These are phyloP conservation scores for Hemiprocne comata DNA, from an alignment of 2,113 vertebrate species.

Conservation along the genomic window DNA sequence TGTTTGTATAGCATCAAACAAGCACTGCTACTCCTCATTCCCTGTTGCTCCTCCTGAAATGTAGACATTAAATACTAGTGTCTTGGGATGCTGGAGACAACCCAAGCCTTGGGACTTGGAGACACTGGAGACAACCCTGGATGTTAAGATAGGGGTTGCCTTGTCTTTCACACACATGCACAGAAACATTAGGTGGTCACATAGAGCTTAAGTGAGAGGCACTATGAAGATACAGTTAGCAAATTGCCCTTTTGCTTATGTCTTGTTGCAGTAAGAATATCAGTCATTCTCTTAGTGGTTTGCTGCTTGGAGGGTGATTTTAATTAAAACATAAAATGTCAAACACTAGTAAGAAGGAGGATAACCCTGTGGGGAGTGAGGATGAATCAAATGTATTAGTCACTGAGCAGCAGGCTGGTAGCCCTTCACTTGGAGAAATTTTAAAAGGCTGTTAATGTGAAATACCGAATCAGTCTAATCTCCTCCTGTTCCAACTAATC, in stretches of 20 bases:
- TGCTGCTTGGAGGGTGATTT: conserved; percentile 73
- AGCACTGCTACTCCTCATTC: fast-evolving
- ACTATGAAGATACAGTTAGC: not conserved
- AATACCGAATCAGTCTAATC: conserved; percentile 26
- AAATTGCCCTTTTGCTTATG: conserved; percentile 57
- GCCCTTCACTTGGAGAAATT: conserved; percentile 59
- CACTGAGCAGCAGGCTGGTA: conserved; percentile 71
- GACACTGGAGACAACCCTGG: not conserved
- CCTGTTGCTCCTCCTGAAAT: not conserved
- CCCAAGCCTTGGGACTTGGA: no score
- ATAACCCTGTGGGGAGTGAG: conserved; percentile 59
- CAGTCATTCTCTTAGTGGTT: conserved; percentile 65
- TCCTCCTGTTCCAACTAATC: not conserved
- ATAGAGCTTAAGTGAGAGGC: not conserved
- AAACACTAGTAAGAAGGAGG: conserved; percentile 73
- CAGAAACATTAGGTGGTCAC: not conserved
- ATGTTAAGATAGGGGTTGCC: not conserved
- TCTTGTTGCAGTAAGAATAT: conserved; percentile 64
- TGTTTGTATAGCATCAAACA: not conserved
- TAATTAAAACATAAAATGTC: conserved; percentile 79
- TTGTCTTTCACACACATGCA: not conserved
- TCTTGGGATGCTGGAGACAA: not conserved
- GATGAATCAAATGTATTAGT: conserved; percentile 75
- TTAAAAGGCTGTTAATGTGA: conserved; percentile 35
- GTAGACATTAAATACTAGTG: not conserved